phyloP scores from a whole-genome alignment of 2,113 vertebrate species.

The Craseonycteris thonglongyai region DNA sequence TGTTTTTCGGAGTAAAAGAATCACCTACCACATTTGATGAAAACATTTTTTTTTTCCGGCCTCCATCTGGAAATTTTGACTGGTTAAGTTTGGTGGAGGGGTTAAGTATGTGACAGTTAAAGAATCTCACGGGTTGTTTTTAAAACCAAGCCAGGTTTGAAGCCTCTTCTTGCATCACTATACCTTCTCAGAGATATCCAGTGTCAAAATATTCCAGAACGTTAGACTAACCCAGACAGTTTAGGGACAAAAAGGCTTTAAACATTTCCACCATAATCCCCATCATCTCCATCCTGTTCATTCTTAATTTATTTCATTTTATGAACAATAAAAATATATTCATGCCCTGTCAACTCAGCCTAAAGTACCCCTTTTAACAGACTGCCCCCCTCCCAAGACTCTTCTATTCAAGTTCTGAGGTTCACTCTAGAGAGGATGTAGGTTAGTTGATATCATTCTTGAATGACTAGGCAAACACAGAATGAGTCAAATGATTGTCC shows the following conservation, averaged over 20 bases:
- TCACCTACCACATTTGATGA: not conserved
- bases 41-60: not conserved
- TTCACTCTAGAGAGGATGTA: not conserved
- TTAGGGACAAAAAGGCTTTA: not conserved
- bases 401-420: not conserved
- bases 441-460: not conserved
- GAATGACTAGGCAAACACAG: not conserved
- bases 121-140: not conserved
- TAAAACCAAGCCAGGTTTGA: not conserved
- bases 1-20: not conserved
- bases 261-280: not conserved
- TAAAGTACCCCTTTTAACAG: not conserved
- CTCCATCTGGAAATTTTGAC: not conserved
- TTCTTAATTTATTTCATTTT: not conserved
- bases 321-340: not conserved
- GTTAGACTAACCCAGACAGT: not conserved
- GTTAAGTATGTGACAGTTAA: not conserved
- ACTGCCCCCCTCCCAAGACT: not conserved
- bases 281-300: not conserved
- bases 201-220: not conserved
- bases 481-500: not conserved
- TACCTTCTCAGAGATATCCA: not conserved
- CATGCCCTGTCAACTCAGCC: not conserved
- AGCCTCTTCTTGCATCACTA: not conserved
- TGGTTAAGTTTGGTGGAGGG: not conserved